These are phyloP conservation scores for Caenorhabditis tropicalis DNA, from an alignment of 1,140 invertebrate species.

Conservation along the genomic window DNA sequence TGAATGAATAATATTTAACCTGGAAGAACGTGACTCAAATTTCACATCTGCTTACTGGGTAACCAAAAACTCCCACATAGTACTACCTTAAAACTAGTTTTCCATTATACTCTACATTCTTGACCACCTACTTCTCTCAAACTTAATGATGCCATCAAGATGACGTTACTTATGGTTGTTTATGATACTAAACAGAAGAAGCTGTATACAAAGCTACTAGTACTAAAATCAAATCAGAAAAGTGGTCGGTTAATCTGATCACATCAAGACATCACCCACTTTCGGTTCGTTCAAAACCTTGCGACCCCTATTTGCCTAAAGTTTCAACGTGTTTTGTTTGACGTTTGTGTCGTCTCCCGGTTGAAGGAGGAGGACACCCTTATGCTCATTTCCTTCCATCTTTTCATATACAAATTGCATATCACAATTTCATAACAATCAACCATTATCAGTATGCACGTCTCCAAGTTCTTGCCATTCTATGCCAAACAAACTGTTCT, in stretches of 20 bases:
- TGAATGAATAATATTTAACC: constrained; percentile 32
- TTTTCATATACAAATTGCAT: constrained; percentile 40
- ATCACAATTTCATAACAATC: constrained; percentile 20
- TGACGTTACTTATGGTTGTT: neutral
- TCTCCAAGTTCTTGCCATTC: constrained; percentile 15
- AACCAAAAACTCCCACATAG: neutral
- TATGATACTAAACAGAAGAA: neutral
- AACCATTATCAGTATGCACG: constrained; percentile 6
- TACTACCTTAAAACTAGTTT: constrained; percentile 5
- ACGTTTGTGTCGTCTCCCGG: constrained; percentile 8
- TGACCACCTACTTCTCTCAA: neutral
- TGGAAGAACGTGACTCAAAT: constrained; percentile 30
- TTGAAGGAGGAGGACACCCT: too few relatives aligned
- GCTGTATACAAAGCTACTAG: neutral
- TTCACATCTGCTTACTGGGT: neutral
- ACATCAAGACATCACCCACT: neutral
- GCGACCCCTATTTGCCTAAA: constrained; percentile 3
- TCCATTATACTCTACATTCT: neutral
- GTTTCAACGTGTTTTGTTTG: constrained; percentile 43
- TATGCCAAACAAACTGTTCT: neutral
- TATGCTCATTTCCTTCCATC: neutral
- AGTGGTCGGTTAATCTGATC: neutral
- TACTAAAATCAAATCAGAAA: neutral
- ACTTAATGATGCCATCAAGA: constrained; percentile 31
- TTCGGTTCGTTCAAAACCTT: neutral